Conservation (phyloP, 2,888 invertebrate genomes). For the Craniophora ligustri region DNA sequence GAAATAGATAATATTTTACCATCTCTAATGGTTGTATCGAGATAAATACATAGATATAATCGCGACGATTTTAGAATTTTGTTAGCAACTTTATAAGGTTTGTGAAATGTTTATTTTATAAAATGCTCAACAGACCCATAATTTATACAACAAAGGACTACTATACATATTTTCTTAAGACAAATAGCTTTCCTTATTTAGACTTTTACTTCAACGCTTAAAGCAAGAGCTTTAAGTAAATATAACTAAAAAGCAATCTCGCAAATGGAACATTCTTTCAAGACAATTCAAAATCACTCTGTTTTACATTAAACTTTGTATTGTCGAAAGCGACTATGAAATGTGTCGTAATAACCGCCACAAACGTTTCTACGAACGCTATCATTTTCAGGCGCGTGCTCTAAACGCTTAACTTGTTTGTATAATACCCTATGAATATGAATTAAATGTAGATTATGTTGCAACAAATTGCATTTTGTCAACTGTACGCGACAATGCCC, state of each 20-base stretch:
- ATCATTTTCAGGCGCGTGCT: conserved; percentile 51
- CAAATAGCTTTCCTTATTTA: neutral
- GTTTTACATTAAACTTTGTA: conserved; percentile 54
- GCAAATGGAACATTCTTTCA: conserved; percentile 40
- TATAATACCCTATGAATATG: conserved; percentile 51
- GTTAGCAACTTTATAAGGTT: too few relatives aligned
- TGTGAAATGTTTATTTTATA: too few relatives aligned
- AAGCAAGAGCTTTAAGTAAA: conserved; percentile 18
- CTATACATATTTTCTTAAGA: neutral
- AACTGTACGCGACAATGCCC: conserved; percentile 40
- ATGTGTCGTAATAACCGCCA: conserved; percentile 48
- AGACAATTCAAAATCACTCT: conserved; percentile 55
- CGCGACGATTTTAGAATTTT: conserved; percentile 27
- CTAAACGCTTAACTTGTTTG: conserved; percentile 45
- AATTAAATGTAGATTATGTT: conserved; percentile 52
- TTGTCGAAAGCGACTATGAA: conserved; percentile 52
- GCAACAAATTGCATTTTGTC: conserved; percentile 52
- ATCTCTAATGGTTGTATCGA: conserved; percentile 46
- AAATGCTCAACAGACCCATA: too few relatives aligned
- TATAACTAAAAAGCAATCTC: conserved; percentile 40
- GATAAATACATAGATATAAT: conserved; percentile 39
- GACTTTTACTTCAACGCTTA: conserved; percentile 7
- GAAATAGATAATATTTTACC: conserved; percentile 60
- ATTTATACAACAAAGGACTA: too few relatives aligned
- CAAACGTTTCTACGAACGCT: conserved; percentile 44